Evolutionary conservation across 2,797 vertebrate genomes (phyloP).

Genomic region (Ptychobarbus kaznakovi): DNA sequence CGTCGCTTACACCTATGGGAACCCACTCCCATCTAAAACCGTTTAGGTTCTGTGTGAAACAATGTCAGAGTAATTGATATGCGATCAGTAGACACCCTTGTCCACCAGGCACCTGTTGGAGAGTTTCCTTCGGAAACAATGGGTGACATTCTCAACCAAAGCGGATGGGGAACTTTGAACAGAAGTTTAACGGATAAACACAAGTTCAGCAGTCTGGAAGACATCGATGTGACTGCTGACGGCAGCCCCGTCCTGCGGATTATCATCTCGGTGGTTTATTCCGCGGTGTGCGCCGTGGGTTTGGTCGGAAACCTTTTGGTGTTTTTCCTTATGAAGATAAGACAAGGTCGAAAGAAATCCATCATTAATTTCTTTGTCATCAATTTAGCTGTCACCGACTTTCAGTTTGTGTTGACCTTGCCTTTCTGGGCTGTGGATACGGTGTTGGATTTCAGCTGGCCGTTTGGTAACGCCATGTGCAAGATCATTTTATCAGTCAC

Average conservation of each 20-base stretch:
- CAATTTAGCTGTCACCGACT: constrained; percentile 83
- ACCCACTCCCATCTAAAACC: not conserved
- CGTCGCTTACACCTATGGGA: not conserved
- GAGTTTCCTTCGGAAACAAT: constrained; percentile 59
- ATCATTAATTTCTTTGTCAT: constrained; percentile 81
- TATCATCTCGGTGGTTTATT: constrained; percentile 78
- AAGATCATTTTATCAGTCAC: constrained; percentile 82
- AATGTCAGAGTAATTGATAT: constrained; percentile 37
- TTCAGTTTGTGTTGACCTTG: constrained; percentile 84
- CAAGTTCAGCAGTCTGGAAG: constrained; percentile 68
- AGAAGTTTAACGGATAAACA: constrained; percentile 51
- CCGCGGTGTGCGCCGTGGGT: constrained; percentile 76
- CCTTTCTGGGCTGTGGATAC: constrained; percentile 87
- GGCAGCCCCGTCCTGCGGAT: constrained; percentile 73
- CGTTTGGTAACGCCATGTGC: constrained; percentile 84
- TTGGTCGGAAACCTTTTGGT: constrained; percentile 82
- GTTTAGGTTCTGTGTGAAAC: not conserved
- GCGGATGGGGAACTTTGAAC: constrained; percentile 60
- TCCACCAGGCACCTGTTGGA: constrained; percentile 35
- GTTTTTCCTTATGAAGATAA: constrained; percentile 79
- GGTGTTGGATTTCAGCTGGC: constrained; percentile 85
- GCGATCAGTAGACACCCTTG: constrained; percentile 35
- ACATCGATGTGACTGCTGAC: constrained; percentile 75
- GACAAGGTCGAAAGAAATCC: constrained; percentile 78
- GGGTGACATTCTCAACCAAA: constrained; percentile 74